Evolutionary conservation across 2,888 invertebrate species (phyloP).

Genomic region (Drosophila robusta): DNA sequence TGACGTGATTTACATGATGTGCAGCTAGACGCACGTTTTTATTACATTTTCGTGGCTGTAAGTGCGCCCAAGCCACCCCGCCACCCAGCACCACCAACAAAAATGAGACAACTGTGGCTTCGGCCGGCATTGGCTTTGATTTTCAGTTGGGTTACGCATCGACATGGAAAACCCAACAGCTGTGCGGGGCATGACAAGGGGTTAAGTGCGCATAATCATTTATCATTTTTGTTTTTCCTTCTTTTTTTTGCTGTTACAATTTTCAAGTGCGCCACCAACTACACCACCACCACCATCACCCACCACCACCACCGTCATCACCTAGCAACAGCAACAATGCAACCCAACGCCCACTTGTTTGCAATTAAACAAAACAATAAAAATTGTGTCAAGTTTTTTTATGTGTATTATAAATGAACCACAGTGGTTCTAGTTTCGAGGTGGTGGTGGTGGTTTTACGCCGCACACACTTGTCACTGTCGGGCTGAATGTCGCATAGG

Average conservation of each 20-base stretch:
- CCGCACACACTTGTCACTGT: constrained; percentile 73
- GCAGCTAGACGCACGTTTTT: constrained; percentile 80
- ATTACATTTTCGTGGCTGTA: constrained; percentile 78
- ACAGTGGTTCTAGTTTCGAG: constrained; percentile 26
- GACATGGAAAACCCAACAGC: constrained; percentile 69
- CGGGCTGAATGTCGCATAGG: constrained; percentile 66
- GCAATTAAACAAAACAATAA: constrained; percentile 77
- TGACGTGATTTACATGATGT: constrained; percentile 84
- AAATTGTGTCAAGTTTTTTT: constrained; percentile 45
- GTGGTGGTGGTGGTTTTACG: constrained; percentile 26
- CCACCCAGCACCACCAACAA: constrained; percentile 33
- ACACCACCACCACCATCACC: constrained; percentile 19
- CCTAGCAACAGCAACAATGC: constrained; percentile 15
- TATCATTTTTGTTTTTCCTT: constrained; percentile 65
- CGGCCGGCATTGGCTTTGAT: constrained; percentile 56
- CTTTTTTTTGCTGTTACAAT: constrained; percentile 53
- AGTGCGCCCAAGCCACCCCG: constrained; percentile 58
- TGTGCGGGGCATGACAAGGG: constrained; percentile 68
- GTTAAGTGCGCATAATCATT: constrained; percentile 72
- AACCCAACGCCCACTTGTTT: constrained; percentile 59
- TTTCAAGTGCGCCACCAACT: constrained; percentile 69
- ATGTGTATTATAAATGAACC: constrained; percentile 14
- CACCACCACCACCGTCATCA: constrained; percentile 10
- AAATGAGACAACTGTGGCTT: constrained; percentile 11
- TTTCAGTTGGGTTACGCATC: constrained; percentile 66